These are phyloP conservation scores for Liodrosophila aerea DNA, from an alignment of 2,888 invertebrate genomes.

Conservation along the genomic window DNA sequence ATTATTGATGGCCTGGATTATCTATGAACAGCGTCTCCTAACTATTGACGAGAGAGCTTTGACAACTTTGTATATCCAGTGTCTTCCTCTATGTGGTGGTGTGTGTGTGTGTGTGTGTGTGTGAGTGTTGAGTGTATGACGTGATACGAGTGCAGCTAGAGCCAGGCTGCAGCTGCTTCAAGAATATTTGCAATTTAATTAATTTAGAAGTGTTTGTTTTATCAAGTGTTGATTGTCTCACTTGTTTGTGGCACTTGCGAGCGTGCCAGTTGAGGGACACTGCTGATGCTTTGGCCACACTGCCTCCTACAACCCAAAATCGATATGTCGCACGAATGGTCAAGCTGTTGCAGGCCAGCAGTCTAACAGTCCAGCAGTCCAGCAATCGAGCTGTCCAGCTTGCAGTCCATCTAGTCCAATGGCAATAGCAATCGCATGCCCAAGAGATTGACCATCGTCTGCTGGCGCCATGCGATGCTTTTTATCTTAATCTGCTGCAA, in stretches of 20 bases:
- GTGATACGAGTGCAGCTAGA: conserved; percentile 25
- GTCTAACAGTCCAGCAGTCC: not conserved
- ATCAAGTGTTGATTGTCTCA: conserved; percentile 77
- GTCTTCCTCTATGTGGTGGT: conserved; percentile 5
- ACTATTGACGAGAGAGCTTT: conserved; percentile 55
- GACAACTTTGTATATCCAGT: conserved; percentile 50
- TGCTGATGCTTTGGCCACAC: conserved; percentile 12
- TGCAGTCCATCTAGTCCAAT: conserved; percentile 15
- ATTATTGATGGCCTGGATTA: conserved; percentile 76
- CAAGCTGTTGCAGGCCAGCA: conserved; percentile 28
- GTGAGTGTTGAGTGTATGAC: not conserved
- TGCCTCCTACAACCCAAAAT: conserved; percentile 47
- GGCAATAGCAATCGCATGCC: conserved; percentile 23
- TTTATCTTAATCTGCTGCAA: conserved; percentile 78
- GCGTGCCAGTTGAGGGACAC: conserved; percentile 58
- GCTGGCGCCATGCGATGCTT: conserved; percentile 58
- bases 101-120: conserved; percentile 21
- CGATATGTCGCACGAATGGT: conserved; percentile 70
- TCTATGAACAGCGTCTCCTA: conserved; percentile 51
- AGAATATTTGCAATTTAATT: conserved; percentile 78
- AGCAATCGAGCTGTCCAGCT: too few relatives aligned
- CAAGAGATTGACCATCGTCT: conserved; percentile 29
- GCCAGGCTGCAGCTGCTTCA: conserved; percentile 55
- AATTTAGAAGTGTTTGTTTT: conserved; percentile 79
- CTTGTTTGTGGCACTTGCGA: conserved; percentile 73